These are phyloP conservation scores for Drosophila hamatofila DNA, from an alignment of 2,888 invertebrate species.

Conservation along the genomic window DNA sequence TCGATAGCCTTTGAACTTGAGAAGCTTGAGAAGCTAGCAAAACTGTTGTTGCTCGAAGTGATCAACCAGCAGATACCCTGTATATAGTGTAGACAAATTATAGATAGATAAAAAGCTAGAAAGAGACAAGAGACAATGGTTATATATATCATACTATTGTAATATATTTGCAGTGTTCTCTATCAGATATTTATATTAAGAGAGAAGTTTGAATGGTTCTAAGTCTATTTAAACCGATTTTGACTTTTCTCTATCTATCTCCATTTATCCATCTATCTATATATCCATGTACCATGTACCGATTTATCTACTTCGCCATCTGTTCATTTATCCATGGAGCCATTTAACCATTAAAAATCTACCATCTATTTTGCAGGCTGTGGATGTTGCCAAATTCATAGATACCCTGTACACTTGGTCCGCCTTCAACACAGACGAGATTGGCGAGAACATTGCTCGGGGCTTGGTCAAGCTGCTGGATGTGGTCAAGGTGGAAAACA, in stretches of 20 bases:
- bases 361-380: slow-evolving; percentile 65
- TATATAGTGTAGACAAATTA: neutral
- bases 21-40: neutral
- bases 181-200: no score
- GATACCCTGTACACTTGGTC: slow-evolving; percentile 84
- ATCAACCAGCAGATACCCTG: neutral
- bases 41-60: no score
- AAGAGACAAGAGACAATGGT: neutral
- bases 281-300: no score
- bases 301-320: no score
- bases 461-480: slow-evolving; percentile 78
- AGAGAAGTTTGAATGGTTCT: no score
- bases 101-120: neutral
- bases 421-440: slow-evolving; percentile 83
- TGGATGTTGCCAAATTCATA: slow-evolving; percentile 82
- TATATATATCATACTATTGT: no score
- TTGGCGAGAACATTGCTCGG: slow-evolving; percentile 78
- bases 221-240: no score
- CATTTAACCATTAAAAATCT: no score
- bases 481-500: slow-evolving; percentile 72
- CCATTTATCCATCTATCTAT: neutral
- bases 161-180: no score
- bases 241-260: no score
- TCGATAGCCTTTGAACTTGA: slow-evolving; percentile 2
- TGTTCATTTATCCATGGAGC: no score